phyloP scores from a whole-genome alignment of 2,113 vertebrate species.

The Ameiurus melas region DNA sequence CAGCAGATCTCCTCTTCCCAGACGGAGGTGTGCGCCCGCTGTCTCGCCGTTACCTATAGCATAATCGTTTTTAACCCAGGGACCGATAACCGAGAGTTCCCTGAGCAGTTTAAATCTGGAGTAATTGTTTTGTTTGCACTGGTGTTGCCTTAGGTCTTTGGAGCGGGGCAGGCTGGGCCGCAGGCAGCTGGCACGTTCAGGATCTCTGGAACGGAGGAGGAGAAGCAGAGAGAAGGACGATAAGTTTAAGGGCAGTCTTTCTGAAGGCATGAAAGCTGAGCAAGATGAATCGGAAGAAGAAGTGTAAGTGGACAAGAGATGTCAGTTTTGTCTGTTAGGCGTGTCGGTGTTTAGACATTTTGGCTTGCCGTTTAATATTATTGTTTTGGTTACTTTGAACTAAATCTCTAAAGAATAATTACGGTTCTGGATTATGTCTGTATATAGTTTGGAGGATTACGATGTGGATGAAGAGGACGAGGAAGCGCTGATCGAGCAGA shows the following conservation, averaged over 20 bases:
- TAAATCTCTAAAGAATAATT: neutral
- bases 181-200: slow-evolving; percentile 84
- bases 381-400: neutral
- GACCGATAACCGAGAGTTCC: neutral
- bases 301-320: slow-evolving; percentile 82
- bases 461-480: slow-evolving; percentile 96
- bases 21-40: slow-evolving; percentile 77
- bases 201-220: slow-evolving; percentile 80
- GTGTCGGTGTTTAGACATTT: neutral
- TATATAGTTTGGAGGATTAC: slow-evolving; percentile 86
- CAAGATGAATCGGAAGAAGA: slow-evolving; percentile 94
- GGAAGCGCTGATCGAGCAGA: slow-evolving; percentile 93
- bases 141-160: slow-evolving; percentile 58
- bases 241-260: slow-evolving; percentile 98
- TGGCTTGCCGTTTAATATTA: neutral
- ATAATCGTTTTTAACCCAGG: neutral
- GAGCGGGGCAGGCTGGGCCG: slow-evolving; percentile 83
- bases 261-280: slow-evolving; percentile 96
- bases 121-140: neutral
- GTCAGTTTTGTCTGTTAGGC: neutral
- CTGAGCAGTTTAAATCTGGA: neutral
- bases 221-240: slow-evolving; percentile 88
- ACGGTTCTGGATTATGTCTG: neutral
- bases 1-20: slow-evolving; percentile 81
- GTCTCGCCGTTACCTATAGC: neutral